Percentiles rank a stretch among this genome's conserved stretches.
Conservation (phyloP, 2,113 vertebrate genomes). For the Hyaena hyaena region DNA sequence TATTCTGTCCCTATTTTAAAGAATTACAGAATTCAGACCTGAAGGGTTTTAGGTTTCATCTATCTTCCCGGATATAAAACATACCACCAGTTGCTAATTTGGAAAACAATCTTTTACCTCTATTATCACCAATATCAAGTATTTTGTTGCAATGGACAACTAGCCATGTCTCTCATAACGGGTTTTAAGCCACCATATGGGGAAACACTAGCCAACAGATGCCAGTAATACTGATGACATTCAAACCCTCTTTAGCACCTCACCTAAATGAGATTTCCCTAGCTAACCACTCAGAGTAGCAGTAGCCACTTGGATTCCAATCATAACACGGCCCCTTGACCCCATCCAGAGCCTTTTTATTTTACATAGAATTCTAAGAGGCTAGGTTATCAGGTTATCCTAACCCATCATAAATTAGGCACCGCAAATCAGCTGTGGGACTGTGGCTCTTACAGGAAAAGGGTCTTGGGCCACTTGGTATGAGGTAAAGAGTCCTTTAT, state of each 20-base stretch:
- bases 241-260: not conserved
- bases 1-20: not conserved
- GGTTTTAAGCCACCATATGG: not conserved
- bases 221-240: not conserved
- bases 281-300: not conserved
- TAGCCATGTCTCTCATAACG: not conserved
- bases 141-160: not conserved
- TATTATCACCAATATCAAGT: not conserved
- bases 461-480: not conserved
- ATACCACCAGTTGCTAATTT: not conserved
- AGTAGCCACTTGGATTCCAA: not conserved
- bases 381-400: not conserved
- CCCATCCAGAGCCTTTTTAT: not conserved
- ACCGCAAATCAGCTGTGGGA: not conserved
- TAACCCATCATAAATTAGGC: conserved; percentile 41
- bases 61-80: not conserved
- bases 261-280: not conserved
- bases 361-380: conserved; percentile 29
- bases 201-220: not conserved
- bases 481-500: conserved; percentile 8
- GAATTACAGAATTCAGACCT: not conserved
- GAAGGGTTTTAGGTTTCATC: not conserved
- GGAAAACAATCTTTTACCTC: conserved; percentile 2
- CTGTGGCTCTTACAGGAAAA: not conserved
- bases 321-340: not conserved